Evolutionary conservation across 2,888 invertebrate species (phyloP).

Genomic region (Cataglyphis albicans): DNA sequence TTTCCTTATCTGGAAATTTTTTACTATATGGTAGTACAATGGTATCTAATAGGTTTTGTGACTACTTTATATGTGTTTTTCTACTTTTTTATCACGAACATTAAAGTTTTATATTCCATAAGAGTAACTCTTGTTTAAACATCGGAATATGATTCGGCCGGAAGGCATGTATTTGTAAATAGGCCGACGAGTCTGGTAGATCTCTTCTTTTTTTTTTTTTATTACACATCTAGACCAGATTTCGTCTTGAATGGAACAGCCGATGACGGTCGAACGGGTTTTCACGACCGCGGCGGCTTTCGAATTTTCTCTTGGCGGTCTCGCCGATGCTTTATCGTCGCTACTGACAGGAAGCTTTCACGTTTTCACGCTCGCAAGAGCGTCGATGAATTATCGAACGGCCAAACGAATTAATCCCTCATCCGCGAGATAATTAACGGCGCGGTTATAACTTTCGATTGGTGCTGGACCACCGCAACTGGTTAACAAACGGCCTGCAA

Average conservation of each 20-base stretch:
- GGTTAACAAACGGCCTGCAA: not conserved
- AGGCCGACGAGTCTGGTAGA: constrained; percentile 14
- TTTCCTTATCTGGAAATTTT: not conserved
- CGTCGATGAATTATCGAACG: constrained; percentile 48
- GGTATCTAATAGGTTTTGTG: not conserved
- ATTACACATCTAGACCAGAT: constrained; percentile 27
- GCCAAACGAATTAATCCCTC: constrained; percentile 33
- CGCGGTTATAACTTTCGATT: constrained; percentile 46
- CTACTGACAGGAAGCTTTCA: constrained; percentile 60
- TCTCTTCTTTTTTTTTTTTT: constrained; percentile 29
- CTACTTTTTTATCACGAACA: not conserved
- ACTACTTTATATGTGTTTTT: not conserved
- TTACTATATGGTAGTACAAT: not conserved
- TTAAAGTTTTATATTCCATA: not conserved
- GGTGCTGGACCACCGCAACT: not conserved
- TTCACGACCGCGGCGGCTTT: constrained; percentile 70
- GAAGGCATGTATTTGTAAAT: constrained; percentile 27
- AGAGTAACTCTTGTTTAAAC: not conserved
- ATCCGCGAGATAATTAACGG: constrained; percentile 37
- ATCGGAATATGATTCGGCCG: constrained; percentile 12
- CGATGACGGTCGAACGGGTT: constrained; percentile 72
- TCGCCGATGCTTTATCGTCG: constrained; percentile 52
- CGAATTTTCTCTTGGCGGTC: constrained; percentile 72
- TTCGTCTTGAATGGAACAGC: constrained; percentile 60
- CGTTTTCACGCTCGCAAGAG: constrained; percentile 57